Conservation (phyloP, 2,888 invertebrate species). For the Caenorhabditis zanzibari region DNA sequence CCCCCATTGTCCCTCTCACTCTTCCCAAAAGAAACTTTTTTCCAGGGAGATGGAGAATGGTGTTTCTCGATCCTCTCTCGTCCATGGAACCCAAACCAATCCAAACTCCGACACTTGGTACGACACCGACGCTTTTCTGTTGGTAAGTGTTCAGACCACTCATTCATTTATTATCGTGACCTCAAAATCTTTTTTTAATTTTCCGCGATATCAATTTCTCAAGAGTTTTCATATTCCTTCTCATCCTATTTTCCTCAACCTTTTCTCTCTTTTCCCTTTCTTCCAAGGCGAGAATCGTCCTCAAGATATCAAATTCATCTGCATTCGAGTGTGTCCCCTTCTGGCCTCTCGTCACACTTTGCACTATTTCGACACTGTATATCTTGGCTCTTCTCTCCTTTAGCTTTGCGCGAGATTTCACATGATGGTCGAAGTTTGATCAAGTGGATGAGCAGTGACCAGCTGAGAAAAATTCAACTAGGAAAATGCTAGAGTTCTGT, state of each 20-base stretch:
- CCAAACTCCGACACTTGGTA: slow-evolving; percentile 80
- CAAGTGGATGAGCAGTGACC: slow-evolving; percentile 47
- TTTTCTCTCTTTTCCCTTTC: background rate
- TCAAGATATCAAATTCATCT: slow-evolving; percentile 60
- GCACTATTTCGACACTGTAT: slow-evolving; percentile 53
- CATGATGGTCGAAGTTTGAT: slow-evolving; percentile 52
- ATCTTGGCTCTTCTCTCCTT: slow-evolving; percentile 22
- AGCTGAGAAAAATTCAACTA: background rate
- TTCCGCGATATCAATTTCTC: slow-evolving; percentile 40
- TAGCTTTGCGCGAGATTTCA: slow-evolving; percentile 48
- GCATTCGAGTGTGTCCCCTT: slow-evolving; percentile 33
- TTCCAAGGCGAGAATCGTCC: slow-evolving; percentile 57
- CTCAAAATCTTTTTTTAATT: background rate
- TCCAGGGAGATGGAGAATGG: slow-evolving; percentile 64
- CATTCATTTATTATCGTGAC: slow-evolving; percentile 3
- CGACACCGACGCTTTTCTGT: slow-evolving; percentile 80
- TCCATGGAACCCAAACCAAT: slow-evolving; percentile 72
- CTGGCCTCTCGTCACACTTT: slow-evolving; percentile 18
- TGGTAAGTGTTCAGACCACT: slow-evolving; percentile 73
- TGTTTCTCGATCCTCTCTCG: slow-evolving; percentile 72
- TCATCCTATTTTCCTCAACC: slow-evolving; percentile 7
- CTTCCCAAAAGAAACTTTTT: slow-evolving; percentile 9
- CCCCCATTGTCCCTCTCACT: background rate
- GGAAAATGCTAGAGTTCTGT: background rate
- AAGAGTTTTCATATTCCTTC: slow-evolving; percentile 36